A percentile compares a stretch with the other conserved stretches of the same genome.
Conservation (phyloP, 2,888 invertebrate species). For the Dynastes grantii region DNA sequence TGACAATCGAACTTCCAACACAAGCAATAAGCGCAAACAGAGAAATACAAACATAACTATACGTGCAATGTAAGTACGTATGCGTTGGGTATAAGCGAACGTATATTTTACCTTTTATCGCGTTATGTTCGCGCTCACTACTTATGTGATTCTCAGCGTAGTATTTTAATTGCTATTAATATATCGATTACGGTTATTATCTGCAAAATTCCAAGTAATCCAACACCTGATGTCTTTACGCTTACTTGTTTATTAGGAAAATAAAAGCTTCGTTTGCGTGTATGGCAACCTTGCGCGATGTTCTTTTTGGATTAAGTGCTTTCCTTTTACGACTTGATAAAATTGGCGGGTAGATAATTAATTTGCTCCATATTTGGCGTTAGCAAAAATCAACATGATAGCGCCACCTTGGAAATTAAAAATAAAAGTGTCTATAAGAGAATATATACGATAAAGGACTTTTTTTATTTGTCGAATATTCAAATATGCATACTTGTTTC, state of each 20-base stretch:
- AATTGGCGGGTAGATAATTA: slow-evolving; percentile 31
- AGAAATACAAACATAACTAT: background rate
- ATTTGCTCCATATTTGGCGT: slow-evolving; percentile 22
- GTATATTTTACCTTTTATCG: slow-evolving; percentile 4
- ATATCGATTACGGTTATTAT: slow-evolving; percentile 30
- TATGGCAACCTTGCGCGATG: background rate
- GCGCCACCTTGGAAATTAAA: slow-evolving; percentile 28
- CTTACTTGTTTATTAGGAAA: background rate
- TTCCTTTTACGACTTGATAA: slow-evolving; percentile 31
- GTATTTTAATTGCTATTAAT: slow-evolving; percentile 6
- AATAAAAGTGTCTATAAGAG: slow-evolving; percentile 6
- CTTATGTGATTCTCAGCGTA: background rate
- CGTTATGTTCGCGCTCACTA: background rate
- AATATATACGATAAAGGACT: background rate
- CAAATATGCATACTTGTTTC: too few species aligned
- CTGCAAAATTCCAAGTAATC: slow-evolving; percentile 17
- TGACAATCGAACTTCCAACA: background rate
- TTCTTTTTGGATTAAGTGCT: background rate
- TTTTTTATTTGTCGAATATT: too few species aligned
- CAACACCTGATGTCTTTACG: slow-evolving; percentile 7
- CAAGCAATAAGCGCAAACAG: background rate
- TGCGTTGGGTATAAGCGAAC: background rate
- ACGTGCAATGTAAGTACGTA: background rate
- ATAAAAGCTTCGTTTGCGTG: background rate
- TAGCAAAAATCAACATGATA: slow-evolving; percentile 22